Evolutionary conservation across 92 coral and sea anemone species (phyloP).

Genomic region (Desmophyllum pertusum): DNA sequence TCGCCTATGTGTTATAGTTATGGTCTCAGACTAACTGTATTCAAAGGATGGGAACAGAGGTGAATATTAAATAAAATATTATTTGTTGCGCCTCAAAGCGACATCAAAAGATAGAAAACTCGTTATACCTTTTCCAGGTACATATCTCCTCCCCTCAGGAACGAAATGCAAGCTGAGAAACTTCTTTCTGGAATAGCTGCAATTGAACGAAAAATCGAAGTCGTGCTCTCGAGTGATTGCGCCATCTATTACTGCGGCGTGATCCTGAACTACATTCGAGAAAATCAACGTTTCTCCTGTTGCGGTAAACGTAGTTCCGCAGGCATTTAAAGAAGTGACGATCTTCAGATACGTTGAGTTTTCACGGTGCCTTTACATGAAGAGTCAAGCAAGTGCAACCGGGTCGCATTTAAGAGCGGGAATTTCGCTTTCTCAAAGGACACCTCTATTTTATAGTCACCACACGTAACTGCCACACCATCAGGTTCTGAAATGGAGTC

Average conservation of each 20-base stretch:
- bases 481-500: conserved; percentile 27
- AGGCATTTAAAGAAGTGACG: conserved; percentile 8
- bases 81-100: neutral
- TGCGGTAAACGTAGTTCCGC: conserved; percentile 2
- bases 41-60: neutral
- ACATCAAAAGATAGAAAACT: neutral
- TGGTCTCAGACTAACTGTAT: neutral
- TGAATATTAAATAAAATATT: neutral
- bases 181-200: conserved; percentile 52
- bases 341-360: neutral
- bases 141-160: conserved; percentile 11
- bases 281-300: neutral
- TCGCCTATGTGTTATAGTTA: neutral
- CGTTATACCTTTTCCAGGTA: neutral
- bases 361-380: conserved; percentile 36
- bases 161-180: conserved; percentile 32
- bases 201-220: conserved; percentile 36
- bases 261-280: conserved; percentile 3
- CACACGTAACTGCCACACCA: conserved; percentile 37
- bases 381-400: conserved; percentile 24
- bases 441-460: conserved; percentile 30
- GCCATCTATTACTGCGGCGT: neutral
- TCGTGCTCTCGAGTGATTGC: conserved; percentile 24
- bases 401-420: conserved; percentile 21
- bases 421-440: conserved; percentile 21